Base-by-base conservation (phyloP, 2,113 vertebrate genomes). In the Carettochelys insculpta region DNA sequence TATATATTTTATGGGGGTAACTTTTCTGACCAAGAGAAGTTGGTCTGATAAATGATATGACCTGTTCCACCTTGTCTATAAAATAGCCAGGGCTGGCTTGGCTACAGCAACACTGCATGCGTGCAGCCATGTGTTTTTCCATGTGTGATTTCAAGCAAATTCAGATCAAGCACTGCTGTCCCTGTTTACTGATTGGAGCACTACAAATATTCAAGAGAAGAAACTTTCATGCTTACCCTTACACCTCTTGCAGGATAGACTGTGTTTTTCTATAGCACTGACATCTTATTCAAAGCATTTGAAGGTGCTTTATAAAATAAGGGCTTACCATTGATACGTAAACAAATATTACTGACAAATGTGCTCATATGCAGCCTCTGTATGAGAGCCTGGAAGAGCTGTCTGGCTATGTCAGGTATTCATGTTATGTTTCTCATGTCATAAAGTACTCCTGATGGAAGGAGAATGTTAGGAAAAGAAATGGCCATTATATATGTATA, bases 381-480 rank as follows among this genome's bases (percentile, higher is more conserved):
- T 91, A 45, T 87, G 78, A 84, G 92, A 71, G n/a, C 76, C 83
- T 87, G 61, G 78, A 87, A 95, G 51, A 92, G 17, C 50, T 85
- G 85, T 75, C 85, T 91, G 68, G 88, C 56, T 89, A 80, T 85
- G 86, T 68, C 89, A 90, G 86, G 61, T 80, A 45, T 73, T 77
- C 88, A 87, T 92, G 34, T 87, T 90, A 80, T 51, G 7, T 76
- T 92, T 83, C 87, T 75, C 19, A 47, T 95, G 54, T 89, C 87
- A 80, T 43, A 90, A 92, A 89, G 76, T 83, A 88, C 71, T 47
- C 51, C 80, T 71, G 48, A 76, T 80, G 91, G 88, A 86, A 82
- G 19, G 47, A 82, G 86, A 29, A 85, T 80, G 45, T 76, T 79
- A 80, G 92, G 86, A 91, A 94, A 93, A 85, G 86, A 90, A 95